Conservation (phyloP, 2,797 vertebrate species). For the Champsocephalus gunnari region DNA sequence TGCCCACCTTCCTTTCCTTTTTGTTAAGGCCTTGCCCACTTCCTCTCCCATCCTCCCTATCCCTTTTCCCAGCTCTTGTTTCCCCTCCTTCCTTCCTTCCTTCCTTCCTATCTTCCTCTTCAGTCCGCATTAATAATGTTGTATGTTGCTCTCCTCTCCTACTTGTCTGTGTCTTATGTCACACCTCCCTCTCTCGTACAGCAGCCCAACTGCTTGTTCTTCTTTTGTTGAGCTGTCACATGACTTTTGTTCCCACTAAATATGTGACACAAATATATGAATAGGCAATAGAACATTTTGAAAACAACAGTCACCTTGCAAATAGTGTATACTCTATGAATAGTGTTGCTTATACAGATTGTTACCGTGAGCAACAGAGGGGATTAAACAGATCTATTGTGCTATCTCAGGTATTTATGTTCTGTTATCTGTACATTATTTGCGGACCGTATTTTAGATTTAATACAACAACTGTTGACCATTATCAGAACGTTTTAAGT, state of each 20-base stretch:
- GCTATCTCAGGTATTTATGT: too few relatives aligned
- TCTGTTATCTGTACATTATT: too few relatives aligned
- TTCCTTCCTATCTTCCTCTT: not conserved
- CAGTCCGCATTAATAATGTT: not conserved
- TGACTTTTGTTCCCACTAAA: not conserved
- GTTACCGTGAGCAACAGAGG: not conserved
- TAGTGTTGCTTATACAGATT: not conserved
- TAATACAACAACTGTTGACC: not conserved
- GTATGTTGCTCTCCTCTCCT: not conserved
- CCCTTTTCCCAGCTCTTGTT: not conserved
- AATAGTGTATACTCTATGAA: rapidly evolving
- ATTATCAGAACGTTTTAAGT: not conserved
- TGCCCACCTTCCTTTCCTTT: not conserved
- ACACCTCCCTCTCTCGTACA: not conserved
- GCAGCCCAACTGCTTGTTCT: not conserved
- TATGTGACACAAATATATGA: not conserved
- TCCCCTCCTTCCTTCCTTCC: not conserved
- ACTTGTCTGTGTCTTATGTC: not conserved
- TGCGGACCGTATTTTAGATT: too few relatives aligned
- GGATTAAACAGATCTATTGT: not conserved
- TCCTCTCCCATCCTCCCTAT: slow-evolving; percentile 18
- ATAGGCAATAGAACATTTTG: not conserved
- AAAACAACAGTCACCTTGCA: not conserved
- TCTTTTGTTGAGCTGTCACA: too few relatives aligned
- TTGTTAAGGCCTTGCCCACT: not conserved